Evolutionary conservation across 2,797 vertebrate species (phyloP).

Genomic region (Gouania willdenowi): DNA sequence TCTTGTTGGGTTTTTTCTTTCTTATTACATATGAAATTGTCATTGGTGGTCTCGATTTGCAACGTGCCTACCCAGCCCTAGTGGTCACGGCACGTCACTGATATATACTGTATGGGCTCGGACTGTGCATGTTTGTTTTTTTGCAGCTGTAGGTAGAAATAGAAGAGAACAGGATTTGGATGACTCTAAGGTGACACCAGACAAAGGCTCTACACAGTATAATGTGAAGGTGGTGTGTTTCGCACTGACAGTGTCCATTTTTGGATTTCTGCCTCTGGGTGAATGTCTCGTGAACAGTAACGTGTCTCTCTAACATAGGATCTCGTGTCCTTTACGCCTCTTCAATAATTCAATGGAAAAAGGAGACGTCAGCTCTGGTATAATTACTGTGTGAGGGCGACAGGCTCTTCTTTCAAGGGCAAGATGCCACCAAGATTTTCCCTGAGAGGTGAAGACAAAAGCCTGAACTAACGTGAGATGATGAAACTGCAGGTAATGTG

Average conservation of each 20-base stretch:
- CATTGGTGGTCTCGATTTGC: no score
- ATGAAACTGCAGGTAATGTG: conserved; percentile 54
- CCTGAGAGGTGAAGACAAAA: conserved; percentile 26
- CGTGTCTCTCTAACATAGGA: conserved; percentile 50
- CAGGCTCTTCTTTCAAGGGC: conserved; percentile 68
- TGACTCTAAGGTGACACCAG: not conserved
- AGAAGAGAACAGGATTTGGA: not conserved
- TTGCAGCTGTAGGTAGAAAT: not conserved
- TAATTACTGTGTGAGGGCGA: conserved; percentile 73
- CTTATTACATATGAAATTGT: no score
- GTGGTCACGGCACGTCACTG: no score
- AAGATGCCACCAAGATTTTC: conserved; percentile 38
- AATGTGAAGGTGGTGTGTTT: conserved; percentile 6
- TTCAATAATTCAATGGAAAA: conserved; percentile 78
- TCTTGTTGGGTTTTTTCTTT: no score
- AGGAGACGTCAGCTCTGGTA: conserved; percentile 66
- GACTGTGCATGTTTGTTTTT: not conserved
- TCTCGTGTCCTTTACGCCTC: conserved; percentile 58
- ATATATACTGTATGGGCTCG: no score
- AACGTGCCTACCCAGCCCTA: no score
- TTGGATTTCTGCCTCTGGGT: conserved; percentile 39
- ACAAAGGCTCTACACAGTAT: conserved; percentile 9
- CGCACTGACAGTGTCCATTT: conserved; percentile 26
- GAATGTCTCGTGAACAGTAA: conserved; percentile 18
- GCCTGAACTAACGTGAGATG: conserved; percentile 22